phyloP scores from a whole-genome alignment of 2,888 invertebrate species.

The Mythimna lalbum region DNA sequence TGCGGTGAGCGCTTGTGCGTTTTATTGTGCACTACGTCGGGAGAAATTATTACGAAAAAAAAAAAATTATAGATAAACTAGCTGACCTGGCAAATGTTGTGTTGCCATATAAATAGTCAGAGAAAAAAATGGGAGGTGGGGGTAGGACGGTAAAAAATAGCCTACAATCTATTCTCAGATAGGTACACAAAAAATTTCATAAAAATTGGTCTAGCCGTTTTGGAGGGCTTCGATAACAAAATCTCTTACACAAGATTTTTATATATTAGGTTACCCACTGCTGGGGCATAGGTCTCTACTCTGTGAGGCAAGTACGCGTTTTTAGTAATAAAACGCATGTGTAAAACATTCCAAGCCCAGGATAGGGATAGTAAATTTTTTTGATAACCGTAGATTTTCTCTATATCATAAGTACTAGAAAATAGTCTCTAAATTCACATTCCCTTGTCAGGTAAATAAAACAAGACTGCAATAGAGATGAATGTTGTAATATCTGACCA shows the following conservation, averaged over 20 bases:
- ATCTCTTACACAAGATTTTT: no score
- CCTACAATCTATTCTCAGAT: no score
- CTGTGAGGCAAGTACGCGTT: constrained; percentile 6
- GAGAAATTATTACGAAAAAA: background rate
- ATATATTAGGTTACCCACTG: background rate
- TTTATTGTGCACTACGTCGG: constrained; percentile 58
- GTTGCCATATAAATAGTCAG: no score
- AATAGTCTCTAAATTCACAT: constrained; percentile 33
- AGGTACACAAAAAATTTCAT: no score
- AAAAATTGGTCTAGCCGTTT: no score
- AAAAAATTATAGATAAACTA: background rate
- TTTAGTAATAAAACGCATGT: background rate
- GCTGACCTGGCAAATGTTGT: no score
- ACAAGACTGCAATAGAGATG: constrained; percentile 53
- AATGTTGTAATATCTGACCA: constrained; percentile 47
- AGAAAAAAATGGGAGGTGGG: no score
- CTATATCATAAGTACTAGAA: constrained; percentile 34
- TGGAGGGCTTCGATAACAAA: no score
- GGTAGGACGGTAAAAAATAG: no score
- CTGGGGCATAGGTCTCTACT: constrained; percentile 5
- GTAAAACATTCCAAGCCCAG: constrained; percentile 18
- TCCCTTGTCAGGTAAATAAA: constrained; percentile 46
- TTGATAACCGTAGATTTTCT: constrained; percentile 39
- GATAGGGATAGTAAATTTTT: constrained; percentile 13
- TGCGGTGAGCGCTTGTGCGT: constrained; percentile 58